These are phyloP conservation scores for Bothrops jararaca DNA, from an alignment of 2,113 vertebrate species.

Conservation along the genomic window DNA sequence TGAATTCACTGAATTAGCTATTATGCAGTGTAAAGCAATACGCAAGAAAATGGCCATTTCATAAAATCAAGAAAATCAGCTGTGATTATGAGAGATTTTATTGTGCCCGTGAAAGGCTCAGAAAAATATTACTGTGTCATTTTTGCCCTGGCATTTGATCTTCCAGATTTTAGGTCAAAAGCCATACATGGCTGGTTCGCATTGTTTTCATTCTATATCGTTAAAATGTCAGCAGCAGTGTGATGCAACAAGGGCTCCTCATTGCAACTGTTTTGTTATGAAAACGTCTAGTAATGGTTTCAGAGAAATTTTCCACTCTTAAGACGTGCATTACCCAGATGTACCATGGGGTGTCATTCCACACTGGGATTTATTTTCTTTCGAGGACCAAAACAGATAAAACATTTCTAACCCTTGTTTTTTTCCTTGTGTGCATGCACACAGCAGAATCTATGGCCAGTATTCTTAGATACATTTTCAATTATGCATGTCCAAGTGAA, in stretches of 20 bases:
- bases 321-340: neutral
- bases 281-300: neutral
- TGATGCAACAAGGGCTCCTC: neutral
- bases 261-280: neutral
- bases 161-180: neutral
- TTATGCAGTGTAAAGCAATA: neutral
- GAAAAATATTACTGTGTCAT: neutral
- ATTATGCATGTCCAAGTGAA: neutral
- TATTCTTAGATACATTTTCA: neutral
- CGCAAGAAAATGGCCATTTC: neutral
- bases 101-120: neutral
- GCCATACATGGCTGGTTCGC: neutral
- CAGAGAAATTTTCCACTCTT: neutral
- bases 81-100: neutral
- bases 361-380: neutral
- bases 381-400: neutral
- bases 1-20: neutral
- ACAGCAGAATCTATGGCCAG: neutral
- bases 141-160: neutral
- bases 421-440: neutral
- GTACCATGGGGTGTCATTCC: conserved; percentile 53
- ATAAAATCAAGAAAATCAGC: neutral
- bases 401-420: neutral
- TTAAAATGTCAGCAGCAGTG: neutral
- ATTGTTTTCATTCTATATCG: neutral